Evolutionary conservation across 2,797 vertebrate species (phyloP).

Genomic region (Pachyuromys duprasi): DNA sequence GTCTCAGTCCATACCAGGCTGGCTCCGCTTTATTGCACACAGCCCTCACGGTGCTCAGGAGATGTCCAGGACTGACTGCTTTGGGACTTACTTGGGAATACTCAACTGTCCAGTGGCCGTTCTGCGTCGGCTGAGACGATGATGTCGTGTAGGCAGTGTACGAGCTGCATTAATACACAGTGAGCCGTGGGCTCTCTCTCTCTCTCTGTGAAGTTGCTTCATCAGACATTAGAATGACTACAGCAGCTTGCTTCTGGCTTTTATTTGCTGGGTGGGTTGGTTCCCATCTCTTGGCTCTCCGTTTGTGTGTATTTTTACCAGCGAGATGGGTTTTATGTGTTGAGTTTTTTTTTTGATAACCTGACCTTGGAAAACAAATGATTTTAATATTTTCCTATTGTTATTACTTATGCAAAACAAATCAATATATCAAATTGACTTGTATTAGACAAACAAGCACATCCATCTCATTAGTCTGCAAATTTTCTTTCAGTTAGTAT

Average conservation of each 20-base stretch:
- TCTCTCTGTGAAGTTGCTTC: no score
- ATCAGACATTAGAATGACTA: not conserved
- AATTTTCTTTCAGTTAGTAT: not conserved
- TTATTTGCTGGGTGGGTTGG: not conserved
- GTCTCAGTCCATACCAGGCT: not conserved
- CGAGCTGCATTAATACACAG: not conserved
- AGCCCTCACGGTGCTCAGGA: not conserved
- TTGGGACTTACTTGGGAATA: not conserved
- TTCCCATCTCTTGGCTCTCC: not conserved
- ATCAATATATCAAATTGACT: no score
- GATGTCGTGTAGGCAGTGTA: no score
- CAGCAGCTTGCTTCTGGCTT: not conserved
- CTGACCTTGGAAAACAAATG: not conserved
- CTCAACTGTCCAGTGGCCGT: not conserved
- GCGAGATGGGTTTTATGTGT: no score
- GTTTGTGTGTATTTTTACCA: not conserved
- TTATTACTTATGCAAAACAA: not conserved
- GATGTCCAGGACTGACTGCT: not conserved
- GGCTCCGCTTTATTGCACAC: no score
- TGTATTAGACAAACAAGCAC: not conserved
- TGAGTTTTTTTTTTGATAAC: not conserved
- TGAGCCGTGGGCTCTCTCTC: not conserved
- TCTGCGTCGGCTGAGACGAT: not conserved
- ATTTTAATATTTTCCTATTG: not conserved
- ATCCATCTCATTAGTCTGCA: not conserved